Percentiles rank a stretch among this genome's conserved stretches.
Conservation (phyloP, 2,888 invertebrate species). For the Balanococcus diminutus region DNA sequence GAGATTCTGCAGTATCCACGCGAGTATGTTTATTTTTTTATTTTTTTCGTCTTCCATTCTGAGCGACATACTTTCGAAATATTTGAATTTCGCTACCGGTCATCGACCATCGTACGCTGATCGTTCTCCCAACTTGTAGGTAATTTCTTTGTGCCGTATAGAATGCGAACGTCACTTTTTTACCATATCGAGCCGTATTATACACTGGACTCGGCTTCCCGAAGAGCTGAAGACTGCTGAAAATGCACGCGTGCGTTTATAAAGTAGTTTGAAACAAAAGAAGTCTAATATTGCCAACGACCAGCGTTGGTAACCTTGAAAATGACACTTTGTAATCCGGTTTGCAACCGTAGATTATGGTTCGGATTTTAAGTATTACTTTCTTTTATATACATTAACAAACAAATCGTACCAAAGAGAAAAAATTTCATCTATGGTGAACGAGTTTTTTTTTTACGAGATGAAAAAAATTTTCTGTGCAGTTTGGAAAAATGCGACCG, state of each 20-base stretch:
- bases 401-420: neutral
- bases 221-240: neutral
- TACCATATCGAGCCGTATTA: neutral
- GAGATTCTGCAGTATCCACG: neutral
- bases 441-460: conserved; percentile 4
- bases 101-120: neutral
- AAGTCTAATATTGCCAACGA: neutral
- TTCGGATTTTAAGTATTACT: conserved; percentile 18
- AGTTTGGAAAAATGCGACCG: conserved; percentile 20
- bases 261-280: neutral
- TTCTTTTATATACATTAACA: neutral
- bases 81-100: conserved; percentile 19
- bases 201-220: neutral
- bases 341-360: neutral
- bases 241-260: neutral
- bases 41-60: neutral
- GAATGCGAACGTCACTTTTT: neutral
- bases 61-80: conserved; percentile 14
- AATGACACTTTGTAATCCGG: neutral
- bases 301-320: neutral
- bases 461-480: neutral
- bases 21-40: neutral
- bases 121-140: neutral
- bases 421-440: neutral
- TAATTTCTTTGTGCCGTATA: neutral